Evolutionary conservation across 1,140 invertebrate genomes (phyloP), one percentile per base, ranked within the genome.

Genomic region (Leptopilina clavipes): DNA sequence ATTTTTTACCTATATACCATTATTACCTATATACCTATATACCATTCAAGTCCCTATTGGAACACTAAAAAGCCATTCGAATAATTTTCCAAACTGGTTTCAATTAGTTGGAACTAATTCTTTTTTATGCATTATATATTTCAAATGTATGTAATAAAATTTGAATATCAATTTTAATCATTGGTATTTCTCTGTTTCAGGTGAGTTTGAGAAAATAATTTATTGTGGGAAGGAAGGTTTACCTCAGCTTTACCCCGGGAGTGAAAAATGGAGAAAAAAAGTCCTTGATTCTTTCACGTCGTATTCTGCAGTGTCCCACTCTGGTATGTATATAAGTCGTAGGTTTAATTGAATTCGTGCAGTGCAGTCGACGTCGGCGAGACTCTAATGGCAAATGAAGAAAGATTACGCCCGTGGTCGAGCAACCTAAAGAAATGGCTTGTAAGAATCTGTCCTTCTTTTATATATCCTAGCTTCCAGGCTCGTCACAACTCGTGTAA

Each of bases 351-450:
- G 75, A 77, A 83, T 79, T 81, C 73, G 72, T 65, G 44, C 76
- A 59, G 31, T 44, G 71, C 31, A 74, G 73, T 74, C 72, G 73
- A 22, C 70, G 19, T 43, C 59, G 44, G 70, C 78, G 74, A 17
- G 79, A 70, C 79, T 65, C 22, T 31, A 79, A 48, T 79, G 73
- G 71, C 76, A 79, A 82, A 82, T 77, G 79, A 83, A 81, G 81
- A 79, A 76, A 82, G 76, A 80, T 77, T 76, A 72, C 71, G 70
- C 70, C 14, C 31, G 70, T 71, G 43, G 70, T 40, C 56, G 59
- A n/a, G 59, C 22, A n/a, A 65, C 25, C 59, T 65, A 65, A 65
- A 65, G 59, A 65, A 65, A n/a, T 37, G 56, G 59, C 59, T 65
- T 65, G 25, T 65, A 65, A 19, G 59, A 65, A 65, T 52, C 19